Percentiles rank a stretch among this genome's conserved stretches.
phyloP scores from a whole-genome alignment of 1,140 invertebrate species.

The Glossosoma conforme region DNA sequence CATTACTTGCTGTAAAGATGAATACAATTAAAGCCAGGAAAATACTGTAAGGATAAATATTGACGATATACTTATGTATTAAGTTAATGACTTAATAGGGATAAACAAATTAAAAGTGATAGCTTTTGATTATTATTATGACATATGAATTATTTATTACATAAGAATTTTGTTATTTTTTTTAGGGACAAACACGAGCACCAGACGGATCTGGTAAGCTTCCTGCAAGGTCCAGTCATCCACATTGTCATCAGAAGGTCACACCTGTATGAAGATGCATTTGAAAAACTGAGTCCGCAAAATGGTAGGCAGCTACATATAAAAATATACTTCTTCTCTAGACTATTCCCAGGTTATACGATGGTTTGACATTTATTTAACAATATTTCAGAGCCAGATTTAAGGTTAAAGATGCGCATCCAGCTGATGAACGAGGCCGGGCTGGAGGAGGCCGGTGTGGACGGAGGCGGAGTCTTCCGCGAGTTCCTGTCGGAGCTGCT shows the following conservation, averaged over 20 bases:
- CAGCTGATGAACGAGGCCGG: conserved; percentile 87
- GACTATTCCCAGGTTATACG: neutral
- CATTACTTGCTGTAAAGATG: too few species aligned
- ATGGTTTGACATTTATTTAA: conserved; percentile 1
- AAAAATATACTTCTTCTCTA: too few species aligned
- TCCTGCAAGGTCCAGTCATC: conserved; percentile 71
- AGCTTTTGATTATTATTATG: too few species aligned
- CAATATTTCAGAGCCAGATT: conserved; percentile 68
- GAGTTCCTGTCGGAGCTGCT: conserved; percentile 89
- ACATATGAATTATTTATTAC: too few species aligned
- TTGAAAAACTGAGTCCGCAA: conserved; percentile 85
- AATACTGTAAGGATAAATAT: too few species aligned
- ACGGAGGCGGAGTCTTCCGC: conserved; percentile 90
- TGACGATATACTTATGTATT: too few species aligned
- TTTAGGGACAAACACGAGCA: conserved; percentile 66
- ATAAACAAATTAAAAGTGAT: too few species aligned
- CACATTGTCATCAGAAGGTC: conserved; percentile 79
- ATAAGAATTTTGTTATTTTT: conserved; percentile 37
- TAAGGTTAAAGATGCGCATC: conserved; percentile 80
- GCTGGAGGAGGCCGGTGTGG: conserved; percentile 90
- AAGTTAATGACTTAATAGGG: too few species aligned
- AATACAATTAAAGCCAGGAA: too few species aligned
- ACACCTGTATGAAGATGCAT: conserved; percentile 96
- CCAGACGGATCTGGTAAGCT: conserved; percentile 67
- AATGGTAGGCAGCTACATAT: conserved; percentile 62